These are phyloP conservation scores for Oreotragus oreotragus DNA, from an alignment of 2,113 vertebrate genomes.

Conservation along the genomic window DNA sequence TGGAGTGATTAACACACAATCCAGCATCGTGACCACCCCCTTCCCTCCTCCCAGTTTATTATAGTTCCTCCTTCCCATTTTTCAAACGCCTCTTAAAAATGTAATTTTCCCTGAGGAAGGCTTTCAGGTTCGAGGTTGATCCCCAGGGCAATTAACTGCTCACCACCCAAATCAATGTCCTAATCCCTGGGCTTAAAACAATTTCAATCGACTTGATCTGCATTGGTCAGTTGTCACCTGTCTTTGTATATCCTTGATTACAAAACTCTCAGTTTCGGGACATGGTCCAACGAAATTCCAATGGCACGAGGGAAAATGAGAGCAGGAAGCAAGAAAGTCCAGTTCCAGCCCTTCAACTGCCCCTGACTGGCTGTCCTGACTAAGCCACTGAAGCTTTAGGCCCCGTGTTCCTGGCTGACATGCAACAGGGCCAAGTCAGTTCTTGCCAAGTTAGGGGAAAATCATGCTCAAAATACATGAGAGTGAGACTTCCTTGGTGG, in stretches of 20 bases:
- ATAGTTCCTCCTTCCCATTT: background rate
- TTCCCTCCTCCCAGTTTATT: background rate
- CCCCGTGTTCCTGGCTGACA: background rate
- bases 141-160: background rate
- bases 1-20: background rate
- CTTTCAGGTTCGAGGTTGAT: background rate
- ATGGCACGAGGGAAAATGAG: background rate
- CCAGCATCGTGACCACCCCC: background rate
- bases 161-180: background rate
- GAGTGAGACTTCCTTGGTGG: background rate
- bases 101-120: background rate
- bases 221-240: background rate
- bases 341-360: background rate
- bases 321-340: background rate
- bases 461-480: background rate
- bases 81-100: background rate
- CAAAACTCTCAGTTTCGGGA: background rate
- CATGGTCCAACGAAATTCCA: background rate
- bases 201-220: background rate
- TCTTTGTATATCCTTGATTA: background rate
- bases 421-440: background rate
- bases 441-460: background rate
- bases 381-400: background rate
- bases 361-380: background rate
- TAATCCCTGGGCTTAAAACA: constrained; percentile 13